These are phyloP conservation scores for Actinemys pallida DNA, from an alignment of 2,113 vertebrate genomes.

Conservation along the genomic window DNA sequence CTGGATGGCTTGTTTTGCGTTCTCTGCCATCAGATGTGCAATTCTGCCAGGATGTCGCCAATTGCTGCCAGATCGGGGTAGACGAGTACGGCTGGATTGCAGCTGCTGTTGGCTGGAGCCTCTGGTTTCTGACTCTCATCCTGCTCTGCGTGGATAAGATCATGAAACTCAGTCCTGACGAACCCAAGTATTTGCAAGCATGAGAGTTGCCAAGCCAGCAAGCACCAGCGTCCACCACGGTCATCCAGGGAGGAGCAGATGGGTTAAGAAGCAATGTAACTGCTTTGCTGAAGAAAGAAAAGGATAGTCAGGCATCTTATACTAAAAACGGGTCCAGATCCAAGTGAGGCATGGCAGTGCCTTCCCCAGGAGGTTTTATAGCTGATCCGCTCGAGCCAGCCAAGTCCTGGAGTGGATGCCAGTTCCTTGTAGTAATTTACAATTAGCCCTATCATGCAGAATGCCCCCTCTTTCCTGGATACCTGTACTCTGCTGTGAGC, in stretches of 20 bases:
- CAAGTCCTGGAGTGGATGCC: background rate
- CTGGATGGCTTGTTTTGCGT: background rate
- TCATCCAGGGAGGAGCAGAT: background rate
- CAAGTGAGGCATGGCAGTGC: background rate
- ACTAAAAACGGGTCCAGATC: background rate
- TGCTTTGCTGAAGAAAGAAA: background rate
- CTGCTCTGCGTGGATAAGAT: slow-evolving; percentile 82
- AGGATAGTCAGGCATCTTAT: background rate
- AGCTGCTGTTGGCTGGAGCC: slow-evolving; percentile 82
- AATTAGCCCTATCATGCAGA: accelerated
- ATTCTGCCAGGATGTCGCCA: slow-evolving; percentile 67
- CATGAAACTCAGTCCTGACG: slow-evolving; percentile 75
- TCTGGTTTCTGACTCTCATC: slow-evolving; percentile 87
- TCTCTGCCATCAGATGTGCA: slow-evolving; percentile 35
- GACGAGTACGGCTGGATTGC: slow-evolving; percentile 84
- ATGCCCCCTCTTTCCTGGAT: background rate
- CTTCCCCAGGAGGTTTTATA: background rate
- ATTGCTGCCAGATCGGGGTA: slow-evolving; percentile 74
- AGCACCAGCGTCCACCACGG: accelerated
- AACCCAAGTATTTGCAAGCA: slow-evolving; percentile 75
- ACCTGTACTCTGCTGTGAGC: background rate
- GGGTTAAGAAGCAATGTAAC: background rate
- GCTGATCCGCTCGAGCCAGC: background rate
- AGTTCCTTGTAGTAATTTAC: background rate
- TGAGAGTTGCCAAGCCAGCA: slow-evolving; percentile 38